phyloP scores from a whole-genome alignment of 2,888 invertebrate genomes.

The Drosophila rellima region DNA sequence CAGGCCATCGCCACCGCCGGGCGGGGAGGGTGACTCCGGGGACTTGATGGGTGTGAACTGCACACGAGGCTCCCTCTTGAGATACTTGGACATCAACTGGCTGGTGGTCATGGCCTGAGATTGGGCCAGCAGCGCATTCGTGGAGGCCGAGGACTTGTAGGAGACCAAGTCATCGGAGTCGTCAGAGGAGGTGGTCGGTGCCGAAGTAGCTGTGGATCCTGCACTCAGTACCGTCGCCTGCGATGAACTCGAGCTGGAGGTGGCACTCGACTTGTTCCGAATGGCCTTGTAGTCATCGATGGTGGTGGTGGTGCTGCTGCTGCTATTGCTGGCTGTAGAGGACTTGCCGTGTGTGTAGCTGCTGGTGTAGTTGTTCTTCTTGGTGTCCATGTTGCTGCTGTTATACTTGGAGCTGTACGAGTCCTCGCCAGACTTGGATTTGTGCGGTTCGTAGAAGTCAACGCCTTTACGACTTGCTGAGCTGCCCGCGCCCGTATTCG shows the following conservation, averaged over 20 bases:
- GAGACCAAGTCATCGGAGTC: conserved; percentile 84
- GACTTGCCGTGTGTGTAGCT: conserved; percentile 65
- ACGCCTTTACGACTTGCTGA: conserved; percentile 72
- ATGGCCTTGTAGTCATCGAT: conserved; percentile 83
- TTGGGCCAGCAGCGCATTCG: conserved; percentile 84
- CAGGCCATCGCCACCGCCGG: conserved; percentile 78
- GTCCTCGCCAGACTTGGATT: conserved; percentile 74
- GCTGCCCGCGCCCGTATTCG: conserved; percentile 10
- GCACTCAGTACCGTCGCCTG: conserved; percentile 84
- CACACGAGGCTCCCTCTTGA: conserved; percentile 85
- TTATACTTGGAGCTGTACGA: conserved; percentile 68
- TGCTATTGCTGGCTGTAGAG: conserved; percentile 53
- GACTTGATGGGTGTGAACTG: conserved; percentile 84
- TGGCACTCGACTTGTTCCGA: conserved; percentile 83
- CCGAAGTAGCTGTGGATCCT: conserved; percentile 84
- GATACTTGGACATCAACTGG: conserved; percentile 85
- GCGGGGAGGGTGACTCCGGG: conserved; percentile 84
- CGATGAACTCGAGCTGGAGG: conserved; percentile 84
- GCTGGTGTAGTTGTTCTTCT: conserved; percentile 68
- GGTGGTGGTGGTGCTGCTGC: conserved; percentile 71
- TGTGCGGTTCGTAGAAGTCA: conserved; percentile 84
- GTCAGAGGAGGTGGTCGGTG: conserved; percentile 83
- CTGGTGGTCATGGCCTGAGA: conserved; percentile 85
- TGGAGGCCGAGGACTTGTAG: conserved; percentile 84
- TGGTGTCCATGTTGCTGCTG: conserved; percentile 63